Evolutionary conservation across 1,140 invertebrate species (phyloP).

Genomic region (Melipona quadrifasciata): DNA sequence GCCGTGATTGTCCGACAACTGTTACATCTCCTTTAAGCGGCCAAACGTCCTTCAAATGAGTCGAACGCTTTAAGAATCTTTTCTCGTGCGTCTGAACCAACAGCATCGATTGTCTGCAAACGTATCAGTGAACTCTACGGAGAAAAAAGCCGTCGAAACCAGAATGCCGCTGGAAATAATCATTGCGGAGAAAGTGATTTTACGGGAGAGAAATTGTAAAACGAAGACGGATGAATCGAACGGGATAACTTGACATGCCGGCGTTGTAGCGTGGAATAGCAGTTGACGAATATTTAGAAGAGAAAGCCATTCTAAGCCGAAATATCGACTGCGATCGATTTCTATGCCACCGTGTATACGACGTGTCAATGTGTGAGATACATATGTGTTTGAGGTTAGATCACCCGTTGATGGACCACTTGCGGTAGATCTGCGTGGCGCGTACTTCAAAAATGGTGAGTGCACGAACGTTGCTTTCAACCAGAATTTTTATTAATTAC

Average conservation of each 20-base stretch:
- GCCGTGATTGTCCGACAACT: background rate
- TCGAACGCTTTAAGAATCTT: constrained; percentile 20
- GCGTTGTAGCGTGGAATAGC: background rate
- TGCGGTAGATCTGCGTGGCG: background rate
- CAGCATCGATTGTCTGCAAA: background rate
- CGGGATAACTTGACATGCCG: background rate
- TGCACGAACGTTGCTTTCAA: background rate
- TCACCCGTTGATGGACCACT: constrained; percentile 25
- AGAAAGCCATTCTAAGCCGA: background rate
- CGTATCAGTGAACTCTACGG: background rate
- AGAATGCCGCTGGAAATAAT: constrained; percentile 13
- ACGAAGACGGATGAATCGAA: background rate
- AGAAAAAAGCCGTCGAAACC: background rate
- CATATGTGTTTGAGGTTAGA: constrained; percentile 31
- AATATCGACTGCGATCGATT: background rate
- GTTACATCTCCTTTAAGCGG: constrained; percentile 19
- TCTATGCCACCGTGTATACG: background rate
- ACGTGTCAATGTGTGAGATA: constrained; percentile 9
- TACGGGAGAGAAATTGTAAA: background rate
- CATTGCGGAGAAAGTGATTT: background rate
- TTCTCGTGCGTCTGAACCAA: background rate
- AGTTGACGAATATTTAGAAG: background rate
- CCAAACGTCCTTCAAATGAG: constrained; percentile 9
- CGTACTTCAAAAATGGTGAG: constrained; percentile 42
- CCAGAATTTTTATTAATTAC: background rate